These are phyloP conservation scores for Amblyopsis hoosieri DNA, from an alignment of 2,797 vertebrate genomes.

Conservation along the genomic window DNA sequence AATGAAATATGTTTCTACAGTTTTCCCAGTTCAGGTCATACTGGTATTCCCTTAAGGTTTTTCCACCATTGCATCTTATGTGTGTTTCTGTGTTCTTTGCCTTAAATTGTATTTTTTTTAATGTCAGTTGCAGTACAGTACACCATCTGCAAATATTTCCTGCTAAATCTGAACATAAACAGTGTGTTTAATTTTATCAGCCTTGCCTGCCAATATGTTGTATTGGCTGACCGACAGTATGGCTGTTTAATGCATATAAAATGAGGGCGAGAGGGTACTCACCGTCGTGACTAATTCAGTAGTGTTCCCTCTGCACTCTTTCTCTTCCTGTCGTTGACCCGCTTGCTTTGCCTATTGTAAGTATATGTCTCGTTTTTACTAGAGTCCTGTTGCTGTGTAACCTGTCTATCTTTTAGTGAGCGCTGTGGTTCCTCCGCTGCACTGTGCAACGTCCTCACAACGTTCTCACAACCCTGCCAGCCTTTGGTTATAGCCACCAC, in stretches of 20 bases:
- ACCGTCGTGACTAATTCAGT: conserved; percentile 55
- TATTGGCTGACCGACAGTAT: conserved; percentile 5
- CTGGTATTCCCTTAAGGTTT: background rate
- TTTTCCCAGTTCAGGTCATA: no score
- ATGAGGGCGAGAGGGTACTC: conserved; percentile 12
- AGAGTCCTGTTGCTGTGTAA: conserved; percentile 17
- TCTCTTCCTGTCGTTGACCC: conserved; percentile 72
- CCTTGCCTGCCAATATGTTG: background rate
- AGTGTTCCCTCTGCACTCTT: conserved; percentile 63
- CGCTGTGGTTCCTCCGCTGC: conserved; percentile 40
- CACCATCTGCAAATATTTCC: background rate
- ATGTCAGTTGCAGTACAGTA: background rate
- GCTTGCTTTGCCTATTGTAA: conserved; percentile 79
- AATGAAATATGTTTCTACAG: no score
- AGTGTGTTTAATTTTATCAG: background rate
- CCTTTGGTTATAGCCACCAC: background rate
- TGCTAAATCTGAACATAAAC: background rate
- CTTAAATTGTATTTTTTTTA: background rate
- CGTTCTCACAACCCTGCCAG: conserved; percentile 20
- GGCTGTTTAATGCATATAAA: conserved; percentile 12
- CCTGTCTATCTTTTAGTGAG: conserved; percentile 54
- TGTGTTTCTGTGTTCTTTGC: conserved; percentile 7
- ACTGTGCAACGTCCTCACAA: conserved; percentile 12
- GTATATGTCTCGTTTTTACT: conserved; percentile 67
- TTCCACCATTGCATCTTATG: background rate